Conservation (phyloP, 2,113 vertebrate genomes). For the Coregonus clupeaformis region DNA sequence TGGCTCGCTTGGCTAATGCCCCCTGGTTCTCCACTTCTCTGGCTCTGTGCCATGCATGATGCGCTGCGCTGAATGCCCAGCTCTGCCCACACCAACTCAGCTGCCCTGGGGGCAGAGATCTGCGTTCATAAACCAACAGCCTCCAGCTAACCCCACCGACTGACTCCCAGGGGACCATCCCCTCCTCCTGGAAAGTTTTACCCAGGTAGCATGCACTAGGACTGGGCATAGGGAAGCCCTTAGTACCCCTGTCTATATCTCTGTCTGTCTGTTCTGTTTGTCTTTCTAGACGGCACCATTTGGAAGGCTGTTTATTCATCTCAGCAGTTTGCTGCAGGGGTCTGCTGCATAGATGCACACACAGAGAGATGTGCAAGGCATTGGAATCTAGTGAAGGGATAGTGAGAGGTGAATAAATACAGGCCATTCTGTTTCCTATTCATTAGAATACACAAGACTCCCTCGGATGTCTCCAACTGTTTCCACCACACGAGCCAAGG, state of each 20-base stretch:
- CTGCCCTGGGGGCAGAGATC: conserved; percentile 25
- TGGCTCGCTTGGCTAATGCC: conserved; percentile 26
- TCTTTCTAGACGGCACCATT: conserved; percentile 18
- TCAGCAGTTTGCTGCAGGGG: conserved; percentile 13
- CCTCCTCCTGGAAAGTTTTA: conserved; percentile 21
- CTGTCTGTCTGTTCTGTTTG: conserved; percentile 2
- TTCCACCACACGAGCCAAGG: conserved; percentile 6
- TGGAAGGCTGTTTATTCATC: conserved; percentile 12
- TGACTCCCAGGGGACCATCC: conserved; percentile 10
- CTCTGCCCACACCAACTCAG: conserved; percentile 8
- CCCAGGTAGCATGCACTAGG: not conserved
- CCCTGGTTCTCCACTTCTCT: conserved; percentile 25
- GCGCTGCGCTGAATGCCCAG: not conserved
- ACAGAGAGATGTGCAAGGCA: not conserved
- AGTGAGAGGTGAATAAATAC: conserved; percentile 7
- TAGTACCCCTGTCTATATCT: not conserved
- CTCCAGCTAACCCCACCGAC: conserved; percentile 17
- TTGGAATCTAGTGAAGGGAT: not conserved
- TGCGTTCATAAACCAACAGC: conserved; percentile 24
- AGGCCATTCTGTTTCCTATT: conserved; percentile 21
- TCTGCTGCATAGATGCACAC: not conserved
- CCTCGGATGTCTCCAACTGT: not conserved
- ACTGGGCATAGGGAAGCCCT: not conserved
- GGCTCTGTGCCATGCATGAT: conserved; percentile 28
- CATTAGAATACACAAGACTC: conserved; percentile 11